Evolutionary conservation across 2,113 vertebrate genomes (phyloP), one percentile per base, ranked within the genome.

Genomic region (Andinoacara biseriatus): DNA sequence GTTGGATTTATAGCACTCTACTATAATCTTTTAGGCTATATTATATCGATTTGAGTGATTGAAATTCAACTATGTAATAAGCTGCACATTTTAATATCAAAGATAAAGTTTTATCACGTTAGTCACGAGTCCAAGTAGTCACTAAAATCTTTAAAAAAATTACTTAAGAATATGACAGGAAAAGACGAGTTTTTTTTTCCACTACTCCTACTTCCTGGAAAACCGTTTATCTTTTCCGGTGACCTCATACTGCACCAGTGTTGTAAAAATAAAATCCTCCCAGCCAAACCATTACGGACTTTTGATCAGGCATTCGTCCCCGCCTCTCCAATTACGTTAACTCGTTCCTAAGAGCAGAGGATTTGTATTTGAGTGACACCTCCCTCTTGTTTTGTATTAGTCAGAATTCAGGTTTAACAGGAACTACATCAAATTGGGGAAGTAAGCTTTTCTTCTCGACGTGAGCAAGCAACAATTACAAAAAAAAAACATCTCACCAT

Each of bases 121-220:
- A 17, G 2, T 7, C 43, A n/a, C 8, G 43, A 43, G 63, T 67
- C 54, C 31, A 24, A 72, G 20, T 8, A 38, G 26, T 31, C 49
- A 11, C 7, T 49, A 8, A 69, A 49, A 69, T 69, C 63, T 69
- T 43, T 69, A 69, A 49, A 17, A 29, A 17, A 29, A 69, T 17
- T 29, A 26, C 24, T 29, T 52, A 5, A 72, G 67, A n/a, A 20
- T 72, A 26, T 33, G 18, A 74, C 10, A 38, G 40, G 26, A 82
- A 78, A 78, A 61, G 10, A 2, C 13, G 1, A 67, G 56, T 33
- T 82, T 40, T 33, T 82, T 40, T 83, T 84, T 76, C 76, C 58
- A 72, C 58, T 62, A 31, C n/a, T 74, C n/a, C 40, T 29, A 74
- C 38, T 81, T 82, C 82, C 80, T 86, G 69, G 29, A 81, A 80